phyloP scores from a whole-genome alignment of 2,888 invertebrate species.

The Gisinianus flammeolus region DNA sequence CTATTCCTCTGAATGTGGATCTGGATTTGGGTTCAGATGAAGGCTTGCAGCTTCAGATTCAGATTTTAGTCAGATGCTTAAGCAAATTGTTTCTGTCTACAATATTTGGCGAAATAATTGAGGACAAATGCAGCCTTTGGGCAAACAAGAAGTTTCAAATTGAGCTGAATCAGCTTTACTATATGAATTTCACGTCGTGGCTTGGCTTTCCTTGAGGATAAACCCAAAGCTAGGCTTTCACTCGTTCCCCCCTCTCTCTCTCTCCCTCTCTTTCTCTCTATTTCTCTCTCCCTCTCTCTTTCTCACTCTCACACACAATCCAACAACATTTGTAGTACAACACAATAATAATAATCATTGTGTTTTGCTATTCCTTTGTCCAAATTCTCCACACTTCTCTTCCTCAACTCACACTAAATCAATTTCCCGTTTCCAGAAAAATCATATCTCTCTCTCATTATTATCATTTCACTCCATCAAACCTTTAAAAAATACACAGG shows the following conservation, averaged over 20 bases:
- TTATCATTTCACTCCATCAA: background rate
- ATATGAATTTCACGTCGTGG: background rate
- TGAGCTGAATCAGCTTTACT: background rate
- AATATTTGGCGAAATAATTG: slow-evolving; percentile 21
- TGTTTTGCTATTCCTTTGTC: background rate
- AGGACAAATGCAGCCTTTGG: slow-evolving; percentile 10
- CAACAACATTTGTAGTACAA: too few species aligned
- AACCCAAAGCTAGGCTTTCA: background rate
- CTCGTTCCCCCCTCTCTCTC: background rate
- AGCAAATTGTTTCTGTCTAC: slow-evolving; percentile 15
- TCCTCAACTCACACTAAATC: background rate
- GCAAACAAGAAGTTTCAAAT: slow-evolving; percentile 14
- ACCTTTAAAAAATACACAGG: background rate
- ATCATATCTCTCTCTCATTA: background rate
- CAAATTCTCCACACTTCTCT: background rate
- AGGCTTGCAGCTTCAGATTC: background rate
- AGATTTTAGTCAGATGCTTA: background rate
- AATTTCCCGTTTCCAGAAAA: background rate
- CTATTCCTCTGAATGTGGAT: background rate
- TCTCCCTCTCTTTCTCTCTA: background rate
- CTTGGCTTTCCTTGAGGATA: background rate
- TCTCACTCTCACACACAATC: too few species aligned
- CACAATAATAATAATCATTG: background rate
- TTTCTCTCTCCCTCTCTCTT: too few species aligned
- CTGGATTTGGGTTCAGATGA: too few species aligned